A percentile compares a stretch with the other conserved stretches of the same genome.
phyloP scores from a whole-genome alignment of 2,888 invertebrate genomes.

The Baronia brevicornis region DNA sequence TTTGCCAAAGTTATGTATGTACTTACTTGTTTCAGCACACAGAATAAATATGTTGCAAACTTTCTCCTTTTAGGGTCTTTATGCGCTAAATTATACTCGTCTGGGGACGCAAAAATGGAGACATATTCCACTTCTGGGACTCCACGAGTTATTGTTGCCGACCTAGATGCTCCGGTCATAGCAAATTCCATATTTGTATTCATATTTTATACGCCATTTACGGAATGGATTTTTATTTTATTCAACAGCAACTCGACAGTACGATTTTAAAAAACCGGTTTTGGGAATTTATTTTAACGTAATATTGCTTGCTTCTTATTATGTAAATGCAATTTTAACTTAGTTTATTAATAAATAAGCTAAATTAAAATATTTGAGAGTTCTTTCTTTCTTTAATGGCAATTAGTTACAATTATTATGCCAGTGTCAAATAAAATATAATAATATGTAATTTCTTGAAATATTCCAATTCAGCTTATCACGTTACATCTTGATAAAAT shows the following conservation, averaged over 20 bases:
- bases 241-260: constrained; percentile 33
- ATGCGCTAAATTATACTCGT: constrained; percentile 68
- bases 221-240: constrained; percentile 40
- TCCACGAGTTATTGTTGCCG: constrained; percentile 47
- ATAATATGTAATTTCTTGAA: too few species aligned
- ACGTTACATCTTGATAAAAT: too few species aligned
- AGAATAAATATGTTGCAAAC: constrained; percentile 60
- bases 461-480: too few species aligned
- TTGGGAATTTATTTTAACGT: constrained; percentile 29
- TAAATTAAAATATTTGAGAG: too few species aligned
- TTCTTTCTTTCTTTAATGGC: too few species aligned
- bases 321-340: too few species aligned
- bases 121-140: constrained; percentile 65
- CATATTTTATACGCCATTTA: constrained; percentile 61
- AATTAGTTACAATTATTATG: too few species aligned
- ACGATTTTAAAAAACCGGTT: constrained; percentile 36
- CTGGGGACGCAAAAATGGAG: constrained; percentile 63
- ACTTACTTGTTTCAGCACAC: constrained; percentile 45
- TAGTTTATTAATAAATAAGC: too few species aligned
- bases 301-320: too few species aligned
- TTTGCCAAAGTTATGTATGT: constrained; percentile 40
- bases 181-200: constrained; percentile 39
- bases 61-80: constrained; percentile 62
- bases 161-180: constrained; percentile 41
- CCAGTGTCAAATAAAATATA: too few species aligned